Base-by-base conservation (phyloP, 2,113 vertebrate genomes). In the Vulpes lagopus region DNA sequence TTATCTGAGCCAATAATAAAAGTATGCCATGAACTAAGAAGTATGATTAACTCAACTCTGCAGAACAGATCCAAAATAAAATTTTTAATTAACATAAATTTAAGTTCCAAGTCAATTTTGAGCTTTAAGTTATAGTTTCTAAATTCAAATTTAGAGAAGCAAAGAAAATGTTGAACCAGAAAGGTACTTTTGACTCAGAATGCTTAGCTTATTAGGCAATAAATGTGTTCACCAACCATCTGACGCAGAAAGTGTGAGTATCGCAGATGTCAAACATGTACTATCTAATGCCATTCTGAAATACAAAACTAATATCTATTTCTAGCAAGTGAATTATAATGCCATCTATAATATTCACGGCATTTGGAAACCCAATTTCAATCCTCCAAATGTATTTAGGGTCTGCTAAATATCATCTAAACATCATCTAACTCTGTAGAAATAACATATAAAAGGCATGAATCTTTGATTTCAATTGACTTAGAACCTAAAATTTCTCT, bases 1-100 rank as follows among this genome's bases (percentile, higher is more conserved):
- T 97, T 51, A 90, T 64, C 55, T 95, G 55, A 97, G 91, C 30
- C 38, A 60, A 49, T 65, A 81, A 94, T 49, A 11, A 86, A 95
- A 80, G 27, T 71, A n/a, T 84, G 8, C 82, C 76, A 74, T 38
- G 19, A 81, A 83, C 89, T 12, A 30, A 86, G 64, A 84, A 3
- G 17, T 64, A 79, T 30, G 67, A 85, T 85, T 79, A 89, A 90
- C 69, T 62, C 27, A 76, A 88, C 8, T 82, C 85, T 43, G 14
- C 17, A 69, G 57, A 93, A 91, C 7, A 60, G 23, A 93, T 35
- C 23, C 27, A 59, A 97, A 85, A 81, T 53, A 87, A 67, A 30
- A 65, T 20, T 4, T 87, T 71, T 62, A 74, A 95, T 69, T 67
- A 67, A 69, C 35, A 71, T 22, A 55, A 55, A 25, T 53, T 73